Evolutionary conservation across 2,797 vertebrate genomes (phyloP).

Genomic region (Enteromius anoplus): DNA sequence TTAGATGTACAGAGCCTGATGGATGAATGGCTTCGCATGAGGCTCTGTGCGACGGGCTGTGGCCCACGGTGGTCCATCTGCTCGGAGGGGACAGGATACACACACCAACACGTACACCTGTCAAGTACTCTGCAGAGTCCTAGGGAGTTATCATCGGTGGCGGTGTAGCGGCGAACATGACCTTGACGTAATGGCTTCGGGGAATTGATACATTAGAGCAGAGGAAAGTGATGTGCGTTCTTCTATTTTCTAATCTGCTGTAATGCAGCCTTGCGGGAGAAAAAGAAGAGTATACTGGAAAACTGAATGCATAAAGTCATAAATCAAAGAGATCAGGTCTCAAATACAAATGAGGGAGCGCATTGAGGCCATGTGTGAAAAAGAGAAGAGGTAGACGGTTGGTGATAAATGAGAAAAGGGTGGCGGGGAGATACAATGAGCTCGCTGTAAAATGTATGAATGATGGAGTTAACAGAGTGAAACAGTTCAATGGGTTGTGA

Average conservation of each 20-base stretch:
- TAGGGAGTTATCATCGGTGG: constrained; percentile 43
- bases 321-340: constrained; percentile 51
- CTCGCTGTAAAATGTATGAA: constrained; percentile 36
- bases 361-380: constrained; percentile 39
- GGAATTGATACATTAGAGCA: constrained; percentile 53
- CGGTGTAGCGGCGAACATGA: constrained; percentile 46
- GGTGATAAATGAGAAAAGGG: constrained; percentile 44
- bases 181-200: constrained; percentile 55
- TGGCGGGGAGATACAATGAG: constrained; percentile 40
- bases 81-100: constrained; percentile 41
- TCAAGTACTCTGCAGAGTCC: constrained; percentile 41
- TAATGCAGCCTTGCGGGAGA: constrained; percentile 39
- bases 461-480: constrained; percentile 44
- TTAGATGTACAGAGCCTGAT: constrained; percentile 46
- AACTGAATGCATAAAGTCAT: constrained; percentile 38
- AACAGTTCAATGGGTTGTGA: constrained; percentile 47
- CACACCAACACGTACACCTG: constrained; percentile 46
- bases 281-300: constrained; percentile 44
- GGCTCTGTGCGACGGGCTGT: constrained; percentile 25
- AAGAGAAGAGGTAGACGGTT: constrained; percentile 22
- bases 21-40: constrained; percentile 33
- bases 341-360: constrained; percentile 45
- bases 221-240: constrained; percentile 45
- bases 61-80: constrained; percentile 48
- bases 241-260: constrained; percentile 48